Conservation (phyloP, 2,797 vertebrate species). For the Columba guinea region DNA sequence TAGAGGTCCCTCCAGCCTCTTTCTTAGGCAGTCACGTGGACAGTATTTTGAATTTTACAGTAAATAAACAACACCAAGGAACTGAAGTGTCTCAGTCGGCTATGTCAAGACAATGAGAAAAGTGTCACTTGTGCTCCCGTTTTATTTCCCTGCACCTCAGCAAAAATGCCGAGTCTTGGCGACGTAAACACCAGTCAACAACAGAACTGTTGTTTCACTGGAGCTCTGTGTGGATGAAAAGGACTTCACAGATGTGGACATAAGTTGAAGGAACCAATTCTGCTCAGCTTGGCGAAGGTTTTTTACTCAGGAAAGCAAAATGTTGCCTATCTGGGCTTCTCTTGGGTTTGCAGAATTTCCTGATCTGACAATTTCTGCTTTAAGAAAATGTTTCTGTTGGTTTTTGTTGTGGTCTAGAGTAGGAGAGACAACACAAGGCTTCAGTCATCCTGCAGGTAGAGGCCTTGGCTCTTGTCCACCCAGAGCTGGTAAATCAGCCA, state of each 20-base stretch:
- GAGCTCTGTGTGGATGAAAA: not conserved
- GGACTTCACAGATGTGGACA: not conserved
- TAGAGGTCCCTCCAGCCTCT: conserved; percentile 7
- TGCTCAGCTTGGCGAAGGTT: not conserved
- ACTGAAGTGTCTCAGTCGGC: conserved; percentile 54
- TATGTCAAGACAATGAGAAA: conserved; percentile 33
- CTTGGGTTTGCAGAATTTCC: not conserved
- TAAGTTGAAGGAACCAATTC: not conserved
- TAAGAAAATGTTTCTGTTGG: accelerated
- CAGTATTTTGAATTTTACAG: conserved; percentile 50
- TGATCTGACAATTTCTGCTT: not conserved
- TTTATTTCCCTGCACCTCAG: conserved; percentile 20
- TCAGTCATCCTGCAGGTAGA: not conserved
- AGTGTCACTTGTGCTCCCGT: not conserved
- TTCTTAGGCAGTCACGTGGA: conserved; percentile 18
- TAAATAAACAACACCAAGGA: conserved; percentile 57
- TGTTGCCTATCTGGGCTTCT: not conserved
- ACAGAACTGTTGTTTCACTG: not conserved
- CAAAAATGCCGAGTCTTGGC: not conserved
- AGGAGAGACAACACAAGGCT: not conserved
- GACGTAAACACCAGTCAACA: not conserved
- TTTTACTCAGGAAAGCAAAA: not conserved
- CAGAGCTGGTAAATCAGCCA: accelerated
- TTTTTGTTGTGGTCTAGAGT: not conserved
- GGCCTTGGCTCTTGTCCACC: not conserved